Evolutionary conservation across 2,113 vertebrate species (phyloP).

Genomic region (Sylvilagus bachmani): DNA sequence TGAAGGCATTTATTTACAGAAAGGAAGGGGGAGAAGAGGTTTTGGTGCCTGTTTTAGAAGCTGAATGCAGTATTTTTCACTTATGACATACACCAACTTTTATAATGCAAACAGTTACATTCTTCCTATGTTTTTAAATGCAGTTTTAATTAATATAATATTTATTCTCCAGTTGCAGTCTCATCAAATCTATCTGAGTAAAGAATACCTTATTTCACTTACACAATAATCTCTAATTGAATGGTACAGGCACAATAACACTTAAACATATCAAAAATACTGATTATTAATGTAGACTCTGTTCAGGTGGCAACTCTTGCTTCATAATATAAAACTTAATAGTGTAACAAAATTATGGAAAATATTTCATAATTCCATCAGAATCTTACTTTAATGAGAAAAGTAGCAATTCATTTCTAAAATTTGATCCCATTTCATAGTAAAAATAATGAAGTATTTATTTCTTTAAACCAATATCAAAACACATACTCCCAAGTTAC

Average conservation of each 20-base stretch:
- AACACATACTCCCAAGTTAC: constrained; percentile 25
- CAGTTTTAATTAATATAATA: constrained; percentile 72
- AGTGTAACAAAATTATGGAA: constrained; percentile 64
- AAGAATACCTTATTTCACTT: constrained; percentile 64
- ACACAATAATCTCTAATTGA: constrained; percentile 70
- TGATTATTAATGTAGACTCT: constrained; percentile 70
- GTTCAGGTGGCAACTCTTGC: constrained; percentile 59
- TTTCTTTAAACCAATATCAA: constrained; percentile 62
- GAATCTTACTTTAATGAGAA: constrained; percentile 74
- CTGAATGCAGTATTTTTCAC: constrained; percentile 45
- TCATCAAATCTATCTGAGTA: constrained; percentile 71
- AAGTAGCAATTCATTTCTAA: constrained; percentile 76
- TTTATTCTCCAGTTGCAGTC: constrained; percentile 76
- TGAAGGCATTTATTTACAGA: constrained; percentile 43
- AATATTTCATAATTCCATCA: constrained; percentile 69
- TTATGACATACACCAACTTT: constrained; percentile 64
- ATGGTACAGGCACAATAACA: constrained; percentile 67
- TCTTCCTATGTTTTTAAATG: constrained; percentile 73
- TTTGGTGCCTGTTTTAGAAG: constrained; percentile 58
- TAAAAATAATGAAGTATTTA: constrained; percentile 81
- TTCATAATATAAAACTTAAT: constrained; percentile 71
- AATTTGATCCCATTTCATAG: constrained; percentile 65
- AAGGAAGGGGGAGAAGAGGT: neutral
- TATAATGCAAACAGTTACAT: constrained; percentile 70
- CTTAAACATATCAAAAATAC: constrained; percentile 73